Conservation (phyloP, 2,888 invertebrate species). For the Kryphioiulus occultus region DNA sequence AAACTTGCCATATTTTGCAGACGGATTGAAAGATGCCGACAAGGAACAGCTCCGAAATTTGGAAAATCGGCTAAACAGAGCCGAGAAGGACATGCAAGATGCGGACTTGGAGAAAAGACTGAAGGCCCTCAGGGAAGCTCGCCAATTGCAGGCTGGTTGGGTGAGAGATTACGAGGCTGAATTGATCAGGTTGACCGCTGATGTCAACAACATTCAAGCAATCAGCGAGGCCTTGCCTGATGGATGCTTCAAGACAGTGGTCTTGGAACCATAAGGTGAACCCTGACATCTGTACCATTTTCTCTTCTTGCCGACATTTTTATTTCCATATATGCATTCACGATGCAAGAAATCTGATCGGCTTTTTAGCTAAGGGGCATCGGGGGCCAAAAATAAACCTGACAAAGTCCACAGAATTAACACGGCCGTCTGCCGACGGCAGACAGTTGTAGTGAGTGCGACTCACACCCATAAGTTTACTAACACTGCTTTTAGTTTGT, state of each 20-base stretch:
- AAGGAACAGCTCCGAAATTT: conserved; percentile 60
- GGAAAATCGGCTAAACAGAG: conserved; percentile 73
- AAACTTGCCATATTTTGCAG: conserved; percentile 57
- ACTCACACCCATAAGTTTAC: background rate
- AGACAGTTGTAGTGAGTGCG: background rate
- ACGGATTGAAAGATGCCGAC: conserved; percentile 60
- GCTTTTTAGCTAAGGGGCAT: background rate
- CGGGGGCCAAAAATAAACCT: background rate
- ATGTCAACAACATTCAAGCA: conserved; percentile 83
- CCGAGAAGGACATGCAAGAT: conserved; percentile 74
- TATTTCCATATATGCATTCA: background rate
- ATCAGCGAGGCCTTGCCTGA: conserved; percentile 82
- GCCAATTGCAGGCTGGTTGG: conserved; percentile 72
- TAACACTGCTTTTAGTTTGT: background rate
- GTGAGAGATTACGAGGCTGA: conserved; percentile 83
- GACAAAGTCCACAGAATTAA: background rate
- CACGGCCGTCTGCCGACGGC: background rate
- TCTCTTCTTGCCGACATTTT: conserved; percentile 17
- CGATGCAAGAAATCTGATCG: background rate
- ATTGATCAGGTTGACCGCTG: conserved; percentile 72
- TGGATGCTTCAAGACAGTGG: conserved; percentile 77
- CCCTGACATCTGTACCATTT: background rate
- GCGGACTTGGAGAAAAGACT: conserved; percentile 80
- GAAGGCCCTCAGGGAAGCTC: conserved; percentile 75
- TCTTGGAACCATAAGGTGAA: conserved; percentile 72